Conservation (phyloP, 1,140 invertebrate species). For the Calycopis cecrops region DNA sequence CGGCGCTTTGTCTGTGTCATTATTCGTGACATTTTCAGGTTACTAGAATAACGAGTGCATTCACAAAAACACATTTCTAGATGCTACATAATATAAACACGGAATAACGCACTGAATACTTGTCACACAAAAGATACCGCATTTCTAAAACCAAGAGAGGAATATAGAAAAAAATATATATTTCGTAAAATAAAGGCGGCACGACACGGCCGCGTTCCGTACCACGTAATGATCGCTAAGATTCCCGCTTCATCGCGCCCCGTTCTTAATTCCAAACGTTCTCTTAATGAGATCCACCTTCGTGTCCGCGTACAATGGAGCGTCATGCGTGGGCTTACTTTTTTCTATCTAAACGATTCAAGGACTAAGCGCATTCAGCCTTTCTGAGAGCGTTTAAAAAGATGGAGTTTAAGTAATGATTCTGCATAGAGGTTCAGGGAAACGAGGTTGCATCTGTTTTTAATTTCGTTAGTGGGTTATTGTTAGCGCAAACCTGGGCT, state of each 20-base stretch:
- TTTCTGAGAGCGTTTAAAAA: constrained; percentile 52
- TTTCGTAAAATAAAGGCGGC: constrained; percentile 42
- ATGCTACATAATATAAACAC: constrained; percentile 13
- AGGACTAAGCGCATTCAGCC: constrained; percentile 57
- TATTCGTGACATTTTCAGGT: constrained; percentile 14
- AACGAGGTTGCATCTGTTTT: constrained; percentile 52
- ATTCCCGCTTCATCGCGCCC: constrained; percentile 54
- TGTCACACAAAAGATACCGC: constrained; percentile 25
- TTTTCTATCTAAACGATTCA: constrained; percentile 58
- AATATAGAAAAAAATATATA: constrained; percentile 39
- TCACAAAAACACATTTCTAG: constrained; percentile 21
- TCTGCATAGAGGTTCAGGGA: constrained; percentile 42
- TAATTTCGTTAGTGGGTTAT: constrained; percentile 65
- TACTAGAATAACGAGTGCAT: constrained; percentile 23
- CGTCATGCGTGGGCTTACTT: constrained; percentile 54
- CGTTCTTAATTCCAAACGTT: constrained; percentile 57
- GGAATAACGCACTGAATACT: constrained; percentile 20
- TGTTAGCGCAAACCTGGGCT: constrained; percentile 36
- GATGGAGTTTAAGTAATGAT: constrained; percentile 69
- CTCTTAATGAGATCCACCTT: constrained; percentile 66
- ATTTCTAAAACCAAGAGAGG: constrained; percentile 37
- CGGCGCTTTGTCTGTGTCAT: not conserved
- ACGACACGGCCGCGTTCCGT: constrained; percentile 35
- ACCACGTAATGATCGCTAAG: constrained; percentile 62
- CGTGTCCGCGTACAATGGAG: constrained; percentile 56